Base-by-base conservation (phyloP, 2,113 vertebrate species). In the Planiliza haematocheilus region DNA sequence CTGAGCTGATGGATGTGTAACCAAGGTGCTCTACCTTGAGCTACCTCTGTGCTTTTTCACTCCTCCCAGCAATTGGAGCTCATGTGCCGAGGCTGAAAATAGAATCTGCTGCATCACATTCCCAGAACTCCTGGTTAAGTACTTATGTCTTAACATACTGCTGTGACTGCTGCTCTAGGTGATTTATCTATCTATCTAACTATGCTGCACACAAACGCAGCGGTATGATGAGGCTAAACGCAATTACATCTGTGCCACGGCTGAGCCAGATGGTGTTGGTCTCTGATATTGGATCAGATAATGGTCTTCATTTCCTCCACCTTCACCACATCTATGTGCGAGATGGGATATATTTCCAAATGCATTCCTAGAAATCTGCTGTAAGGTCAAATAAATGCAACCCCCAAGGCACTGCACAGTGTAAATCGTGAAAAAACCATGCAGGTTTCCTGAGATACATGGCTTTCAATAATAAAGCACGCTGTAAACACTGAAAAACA, bases 91-190 rank as follows among this genome's bases (percentile, higher is more conserved):
- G 21, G 61, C 81, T 81, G 77, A 75, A 86, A 81, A 88, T 82
- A 88, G 78, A 83, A 77, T 79, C 70, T 76, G 80, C 75, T 81
- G 81, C 78, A 80, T 75, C 79, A 73, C 45, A 79, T 77, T 74
- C 59, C 59, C 57, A 60, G 21, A 59, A 20, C 53, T 78, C 16
- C 46, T n/a, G 59, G 42, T 81, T 21, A 60, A 61, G 50, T 56
- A 64, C 59, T 59, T 46, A 36, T 36, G 65, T 30, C 66, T 70
- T 58, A 51, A 55, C 43, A 53, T 10, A 38, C 10, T 12, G 36
- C 45, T 69, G 34, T 46, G 45, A 13, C 66, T 76, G 61, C 68
- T 38, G 64, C 17, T 71, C 30, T 2, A 60, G 63, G 71, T 68
- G 34, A 16, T 43, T 14, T 16, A 16, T 43, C 24, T 14, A 6